phyloP scores from a whole-genome alignment of 2,113 vertebrate genomes.

The Sinocyclocheilus grahami region DNA sequence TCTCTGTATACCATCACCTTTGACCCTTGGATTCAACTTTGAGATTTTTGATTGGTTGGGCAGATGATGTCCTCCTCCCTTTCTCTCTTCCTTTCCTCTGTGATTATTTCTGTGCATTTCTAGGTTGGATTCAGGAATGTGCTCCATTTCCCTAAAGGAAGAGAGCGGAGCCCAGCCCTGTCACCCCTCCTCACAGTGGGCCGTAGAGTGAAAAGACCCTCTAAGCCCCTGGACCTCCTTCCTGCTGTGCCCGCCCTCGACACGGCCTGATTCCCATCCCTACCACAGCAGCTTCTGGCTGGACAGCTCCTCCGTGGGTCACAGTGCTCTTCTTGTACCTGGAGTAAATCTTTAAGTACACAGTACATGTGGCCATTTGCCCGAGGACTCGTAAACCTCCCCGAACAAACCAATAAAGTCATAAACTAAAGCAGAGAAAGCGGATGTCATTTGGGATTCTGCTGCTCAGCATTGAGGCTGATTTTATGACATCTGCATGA shows the following conservation, averaged over 20 bases:
- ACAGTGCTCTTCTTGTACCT: conserved; percentile 55
- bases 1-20: not conserved
- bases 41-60: too few species aligned
- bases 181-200: conserved; percentile 47
- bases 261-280: conserved; percentile 43
- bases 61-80: not conserved
- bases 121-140: conserved; percentile 50
- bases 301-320: conserved; percentile 14
- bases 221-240: conserved; percentile 61
- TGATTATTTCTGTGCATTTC: conserved; percentile 31
- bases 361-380: conserved; percentile 25
- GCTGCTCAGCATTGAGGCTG: not conserved
- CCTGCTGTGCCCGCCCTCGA: conserved; percentile 63
- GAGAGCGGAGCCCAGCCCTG: conserved; percentile 47
- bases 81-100: not conserved
- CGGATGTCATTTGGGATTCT: not conserved
- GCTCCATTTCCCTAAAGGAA: conserved; percentile 69
- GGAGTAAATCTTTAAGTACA: not conserved
- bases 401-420: not conserved
- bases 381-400: conserved; percentile 20
- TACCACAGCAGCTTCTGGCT: conserved; percentile 33
- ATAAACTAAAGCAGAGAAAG: not conserved
- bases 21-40: too few species aligned
- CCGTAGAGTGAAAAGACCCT: conserved; percentile 61
- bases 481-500: too few species aligned